A percentile compares a stretch with the other conserved stretches of the same genome.
phyloP scores from a whole-genome alignment of 2,113 vertebrate genomes.

The Lontra canadensis region DNA sequence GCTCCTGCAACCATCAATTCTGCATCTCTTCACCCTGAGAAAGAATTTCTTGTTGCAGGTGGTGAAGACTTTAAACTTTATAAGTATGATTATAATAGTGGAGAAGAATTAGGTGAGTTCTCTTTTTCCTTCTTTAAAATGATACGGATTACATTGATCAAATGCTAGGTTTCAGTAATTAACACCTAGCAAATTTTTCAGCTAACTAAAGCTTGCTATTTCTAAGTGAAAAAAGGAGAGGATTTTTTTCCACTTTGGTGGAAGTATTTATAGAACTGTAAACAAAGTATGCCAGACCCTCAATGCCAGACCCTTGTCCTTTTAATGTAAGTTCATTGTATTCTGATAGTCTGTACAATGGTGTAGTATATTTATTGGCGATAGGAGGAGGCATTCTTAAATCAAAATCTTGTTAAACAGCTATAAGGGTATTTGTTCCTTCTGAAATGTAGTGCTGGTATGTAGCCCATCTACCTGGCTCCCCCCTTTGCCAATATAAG shows the following conservation, averaged over 20 bases:
- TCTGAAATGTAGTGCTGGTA: not conserved
- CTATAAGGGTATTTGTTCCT: not conserved
- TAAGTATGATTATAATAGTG: conserved; percentile 97
- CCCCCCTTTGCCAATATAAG: not conserved
- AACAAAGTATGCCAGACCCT: not conserved
- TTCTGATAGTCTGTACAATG: not conserved
- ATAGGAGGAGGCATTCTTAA: not conserved
- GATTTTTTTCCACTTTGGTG: not conserved
- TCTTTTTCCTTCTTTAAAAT: not conserved
- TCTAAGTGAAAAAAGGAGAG: not conserved
- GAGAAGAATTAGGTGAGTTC: conserved; percentile 94
- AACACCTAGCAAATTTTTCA: not conserved
- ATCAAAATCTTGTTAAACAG: not conserved
- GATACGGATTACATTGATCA: not conserved
- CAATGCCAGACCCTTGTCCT: not conserved
- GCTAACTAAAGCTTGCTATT: not conserved
- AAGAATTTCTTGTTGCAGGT: conserved; percentile 97
- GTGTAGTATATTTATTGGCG: not conserved
- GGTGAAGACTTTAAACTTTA: conserved; percentile 99
- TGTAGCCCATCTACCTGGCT: not conserved
- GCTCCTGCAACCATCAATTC: conserved; percentile 97
- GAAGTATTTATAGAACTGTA: not conserved
- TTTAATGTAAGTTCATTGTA: not conserved
- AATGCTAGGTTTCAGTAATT: not conserved
- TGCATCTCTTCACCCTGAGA: conserved; percentile 97